Evolutionary conservation across 2,113 vertebrate species (phyloP).

Genomic region (Felis chaus): DNA sequence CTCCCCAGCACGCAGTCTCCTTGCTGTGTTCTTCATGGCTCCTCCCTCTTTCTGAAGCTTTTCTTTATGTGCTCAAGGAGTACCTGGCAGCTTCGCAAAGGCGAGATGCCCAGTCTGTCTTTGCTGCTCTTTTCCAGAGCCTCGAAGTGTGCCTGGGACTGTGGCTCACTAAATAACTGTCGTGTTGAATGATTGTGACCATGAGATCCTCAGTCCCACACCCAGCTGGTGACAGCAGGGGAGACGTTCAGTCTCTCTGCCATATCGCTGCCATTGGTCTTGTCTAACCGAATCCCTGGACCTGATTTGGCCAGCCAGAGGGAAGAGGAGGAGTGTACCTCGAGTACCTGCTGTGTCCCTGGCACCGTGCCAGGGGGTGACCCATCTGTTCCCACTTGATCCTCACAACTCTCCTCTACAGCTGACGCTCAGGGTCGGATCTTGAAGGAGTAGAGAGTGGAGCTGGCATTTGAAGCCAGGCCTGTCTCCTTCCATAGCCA

Average conservation of each 20-base stretch:
- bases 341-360: fast-evolving
- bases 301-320: background rate
- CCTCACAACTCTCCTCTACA: background rate
- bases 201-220: background rate
- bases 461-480: background rate
- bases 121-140: background rate
- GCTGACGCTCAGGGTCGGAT: background rate
- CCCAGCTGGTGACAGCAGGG: background rate
- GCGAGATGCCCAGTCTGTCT: background rate
- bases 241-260: background rate
- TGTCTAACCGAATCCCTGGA: background rate
- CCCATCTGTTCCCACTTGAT: background rate
- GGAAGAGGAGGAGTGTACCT: background rate
- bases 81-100: background rate
- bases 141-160: background rate
- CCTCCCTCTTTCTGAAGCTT: background rate
- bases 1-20: no score
- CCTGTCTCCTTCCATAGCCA: background rate
- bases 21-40: background rate
- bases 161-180: background rate
- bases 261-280: background rate
- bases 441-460: background rate
- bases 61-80: background rate
- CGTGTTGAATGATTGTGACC: background rate
- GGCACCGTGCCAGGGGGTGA: background rate